Conservation (phyloP, 2,888 invertebrate genomes). For the Sesamia inferens region DNA sequence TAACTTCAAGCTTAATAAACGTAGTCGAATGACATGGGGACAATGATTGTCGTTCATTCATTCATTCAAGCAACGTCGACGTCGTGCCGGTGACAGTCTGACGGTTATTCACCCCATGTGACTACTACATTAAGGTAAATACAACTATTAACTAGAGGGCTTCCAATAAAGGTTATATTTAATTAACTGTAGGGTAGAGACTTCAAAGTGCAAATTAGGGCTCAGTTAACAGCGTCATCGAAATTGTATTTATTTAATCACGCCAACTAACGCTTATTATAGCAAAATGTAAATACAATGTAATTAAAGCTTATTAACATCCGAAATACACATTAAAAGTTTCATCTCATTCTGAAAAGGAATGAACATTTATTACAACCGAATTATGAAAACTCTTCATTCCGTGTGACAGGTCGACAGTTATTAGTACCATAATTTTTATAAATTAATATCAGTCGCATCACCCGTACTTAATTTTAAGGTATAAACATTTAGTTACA, state of each 20-base stretch:
- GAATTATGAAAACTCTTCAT: background rate
- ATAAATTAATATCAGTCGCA: slow-evolving; percentile 10
- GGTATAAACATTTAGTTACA: background rate
- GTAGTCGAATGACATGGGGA: slow-evolving; percentile 11
- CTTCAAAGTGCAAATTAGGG: background rate
- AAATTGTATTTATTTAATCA: slow-evolving; percentile 2
- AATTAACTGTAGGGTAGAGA: slow-evolving; percentile 13
- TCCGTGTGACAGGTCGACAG: slow-evolving; percentile 1
- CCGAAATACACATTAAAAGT: background rate
- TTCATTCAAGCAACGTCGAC: background rate
- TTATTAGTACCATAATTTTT: slow-evolving; percentile 4
- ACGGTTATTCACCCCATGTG: slow-evolving; percentile 24
- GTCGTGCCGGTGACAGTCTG: slow-evolving; percentile 1
- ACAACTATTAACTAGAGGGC: slow-evolving; percentile 2
- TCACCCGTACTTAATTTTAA: background rate
- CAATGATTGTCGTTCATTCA: slow-evolving; percentile 24
- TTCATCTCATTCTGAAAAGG: background rate
- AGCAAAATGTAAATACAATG: background rate
- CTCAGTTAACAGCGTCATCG: slow-evolving; percentile 4
- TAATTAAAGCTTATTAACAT: background rate
- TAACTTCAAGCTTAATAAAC: slow-evolving; percentile 32
- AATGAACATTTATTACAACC: background rate
- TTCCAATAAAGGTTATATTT: slow-evolving; percentile 7
- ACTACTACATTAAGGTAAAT: background rate
- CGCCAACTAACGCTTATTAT: background rate